These are phyloP conservation scores for Hydrochoerus hydrochaeris DNA, from an alignment of 2,113 vertebrate genomes.

Conservation along the genomic window DNA sequence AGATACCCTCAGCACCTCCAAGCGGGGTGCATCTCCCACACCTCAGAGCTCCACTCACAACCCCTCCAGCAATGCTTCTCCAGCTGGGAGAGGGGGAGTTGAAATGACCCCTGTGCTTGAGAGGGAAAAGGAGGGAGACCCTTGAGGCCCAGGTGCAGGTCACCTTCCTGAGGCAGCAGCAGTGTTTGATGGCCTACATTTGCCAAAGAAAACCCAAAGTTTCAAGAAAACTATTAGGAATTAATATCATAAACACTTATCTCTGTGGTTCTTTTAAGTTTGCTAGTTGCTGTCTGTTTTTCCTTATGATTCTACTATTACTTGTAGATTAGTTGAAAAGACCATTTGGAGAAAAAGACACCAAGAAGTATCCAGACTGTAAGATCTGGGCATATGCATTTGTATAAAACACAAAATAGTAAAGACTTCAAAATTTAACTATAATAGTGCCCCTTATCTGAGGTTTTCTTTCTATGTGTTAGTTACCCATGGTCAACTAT, in stretches of 20 bases:
- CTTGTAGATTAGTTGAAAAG: neutral
- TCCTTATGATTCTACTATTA: neutral
- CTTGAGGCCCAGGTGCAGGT: neutral
- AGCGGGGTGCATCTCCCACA: neutral
- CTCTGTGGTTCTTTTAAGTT: neutral
- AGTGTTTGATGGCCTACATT: neutral
- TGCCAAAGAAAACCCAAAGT: neutral
- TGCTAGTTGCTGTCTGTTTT: neutral
- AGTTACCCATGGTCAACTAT: too few relatives aligned
- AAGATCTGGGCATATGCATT: neutral
- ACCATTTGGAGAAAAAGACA: neutral
- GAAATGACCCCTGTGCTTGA: accelerated
- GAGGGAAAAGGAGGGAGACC: neutral
- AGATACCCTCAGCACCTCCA: neutral
- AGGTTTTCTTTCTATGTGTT: neutral
- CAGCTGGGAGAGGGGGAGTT: accelerated
- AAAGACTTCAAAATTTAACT: neutral
- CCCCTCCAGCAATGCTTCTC: neutral
- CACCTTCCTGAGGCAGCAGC: neutral
- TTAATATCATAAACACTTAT: neutral
- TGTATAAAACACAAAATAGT: constrained; percentile 11
- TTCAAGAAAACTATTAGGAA: neutral
- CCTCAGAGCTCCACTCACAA: neutral
- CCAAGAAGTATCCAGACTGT: neutral
- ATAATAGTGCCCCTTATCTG: neutral